A percentile compares a stretch with the other conserved stretches of the same genome.
These are phyloP conservation scores for Rhagologus leucostigma DNA, from an alignment of 2,113 vertebrate genomes.

Conservation along the genomic window DNA sequence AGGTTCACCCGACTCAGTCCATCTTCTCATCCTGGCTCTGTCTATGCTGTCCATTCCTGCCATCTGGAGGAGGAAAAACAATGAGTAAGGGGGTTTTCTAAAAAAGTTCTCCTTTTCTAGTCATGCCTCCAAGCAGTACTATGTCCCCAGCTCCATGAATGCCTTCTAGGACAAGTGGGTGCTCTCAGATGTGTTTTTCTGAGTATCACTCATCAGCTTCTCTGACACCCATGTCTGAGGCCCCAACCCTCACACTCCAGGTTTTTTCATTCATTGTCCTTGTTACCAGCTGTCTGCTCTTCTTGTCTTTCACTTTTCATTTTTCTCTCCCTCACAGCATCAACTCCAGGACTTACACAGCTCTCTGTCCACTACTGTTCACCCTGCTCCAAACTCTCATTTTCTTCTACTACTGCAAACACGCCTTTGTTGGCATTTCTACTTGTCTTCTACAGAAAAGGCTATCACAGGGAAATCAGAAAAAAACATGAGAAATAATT, in stretches of 20 bases:
- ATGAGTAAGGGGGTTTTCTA: accelerated
- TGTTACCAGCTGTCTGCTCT: neutral
- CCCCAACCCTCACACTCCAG: accelerated
- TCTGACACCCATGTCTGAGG: neutral
- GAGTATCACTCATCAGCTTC: neutral
- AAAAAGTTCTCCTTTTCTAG: neutral
- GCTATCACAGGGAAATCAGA: neutral
- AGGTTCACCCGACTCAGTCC: neutral
- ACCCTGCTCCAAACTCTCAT: neutral
- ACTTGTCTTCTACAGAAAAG: neutral
- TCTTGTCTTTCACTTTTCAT: neutral
- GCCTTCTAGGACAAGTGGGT: neutral
- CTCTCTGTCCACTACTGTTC: neutral
- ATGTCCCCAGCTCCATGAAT: neutral
- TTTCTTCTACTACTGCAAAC: neutral
- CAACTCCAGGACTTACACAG: neutral
- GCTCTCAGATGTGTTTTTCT: neutral
- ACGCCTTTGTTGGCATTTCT: neutral
- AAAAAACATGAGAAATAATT: neutral
- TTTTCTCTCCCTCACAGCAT: neutral
- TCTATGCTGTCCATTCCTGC: neutral
- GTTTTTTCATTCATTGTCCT: neutral
- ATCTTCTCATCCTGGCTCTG: neutral
- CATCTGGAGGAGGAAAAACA: neutral
- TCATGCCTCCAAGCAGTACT: neutral